Conservation (phyloP, 1,140 invertebrate genomes). For the Sycophaga agraensis region DNA sequence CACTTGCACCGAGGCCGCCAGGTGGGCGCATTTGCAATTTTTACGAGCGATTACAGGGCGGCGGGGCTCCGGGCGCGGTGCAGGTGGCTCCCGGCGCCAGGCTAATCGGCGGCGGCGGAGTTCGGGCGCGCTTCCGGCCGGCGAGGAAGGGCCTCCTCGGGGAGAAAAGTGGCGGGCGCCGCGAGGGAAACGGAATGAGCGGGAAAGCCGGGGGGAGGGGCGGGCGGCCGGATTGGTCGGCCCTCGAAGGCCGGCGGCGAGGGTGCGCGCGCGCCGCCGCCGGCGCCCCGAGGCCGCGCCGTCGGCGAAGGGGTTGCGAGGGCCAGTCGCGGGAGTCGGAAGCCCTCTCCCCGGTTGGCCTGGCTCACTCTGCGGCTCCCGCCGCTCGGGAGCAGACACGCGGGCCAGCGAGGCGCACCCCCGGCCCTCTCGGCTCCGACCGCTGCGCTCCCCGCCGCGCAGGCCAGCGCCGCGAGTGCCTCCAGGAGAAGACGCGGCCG, state of each 20-base stretch:
- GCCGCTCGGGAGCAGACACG: conserved; percentile 61
- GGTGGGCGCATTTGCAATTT: neutral
- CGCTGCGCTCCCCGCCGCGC: too few relatives aligned
- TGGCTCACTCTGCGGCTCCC: conserved; percentile 60
- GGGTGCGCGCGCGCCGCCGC: conserved; percentile 17
- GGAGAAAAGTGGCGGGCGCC: neutral
- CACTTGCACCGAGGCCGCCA: too few relatives aligned
- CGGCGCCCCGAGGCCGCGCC: neutral
- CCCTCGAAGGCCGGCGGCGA: too few relatives aligned
- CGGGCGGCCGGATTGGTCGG: conserved; percentile 16
- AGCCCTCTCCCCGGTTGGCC: conserved; percentile 36
- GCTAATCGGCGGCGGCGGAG: too few relatives aligned
- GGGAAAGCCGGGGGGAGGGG: conserved; percentile 5
- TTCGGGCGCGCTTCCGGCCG: too few relatives aligned
- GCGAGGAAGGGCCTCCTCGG: neutral
- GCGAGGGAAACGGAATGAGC: conserved; percentile 11
- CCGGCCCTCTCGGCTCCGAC: neutral
- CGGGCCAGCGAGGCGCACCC: conserved; percentile 48
- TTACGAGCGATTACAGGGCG: neutral
- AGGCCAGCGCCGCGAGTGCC: too few relatives aligned
- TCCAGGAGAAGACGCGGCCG: too few relatives aligned
- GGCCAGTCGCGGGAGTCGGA: conserved; percentile 1
- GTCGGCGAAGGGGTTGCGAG: conserved; percentile 2
- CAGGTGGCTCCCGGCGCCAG: too few relatives aligned
- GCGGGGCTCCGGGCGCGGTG: neutral